Evolutionary conservation across 2,113 vertebrate species (phyloP), one percentile per base, ranked within the genome.

Genomic region (Melanostigma gelatinosum): DNA sequence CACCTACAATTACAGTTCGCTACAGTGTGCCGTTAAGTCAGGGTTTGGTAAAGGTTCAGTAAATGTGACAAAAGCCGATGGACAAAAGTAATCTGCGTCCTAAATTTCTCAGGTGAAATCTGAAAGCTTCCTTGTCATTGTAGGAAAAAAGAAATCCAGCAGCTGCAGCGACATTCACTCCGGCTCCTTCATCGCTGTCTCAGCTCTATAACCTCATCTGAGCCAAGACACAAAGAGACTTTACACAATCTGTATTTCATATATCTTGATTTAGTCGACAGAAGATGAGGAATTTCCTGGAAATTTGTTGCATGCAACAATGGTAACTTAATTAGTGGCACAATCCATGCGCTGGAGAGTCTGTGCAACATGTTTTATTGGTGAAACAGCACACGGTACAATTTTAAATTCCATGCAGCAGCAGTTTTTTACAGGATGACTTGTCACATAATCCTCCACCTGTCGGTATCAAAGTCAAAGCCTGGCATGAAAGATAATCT

Each of bases 401-500:
- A 82, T 80, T 88, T 54, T 20, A 76, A 61, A 64, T 60, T 63
- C 34, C 75, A 80, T 10, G 7, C 66, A 48, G 55, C 44, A 46
- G 76, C 15, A 66, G 16, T 22, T 70, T 50, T 82, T 32, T 62
- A 89, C 60, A 75, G 71, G 83, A 78, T 8, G 11, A 67, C 52
- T 84, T 67, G 77, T 73, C 67, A 86, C 61, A 75, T 83, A 80
- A 78, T 87, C 69, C 80, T 84, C 87, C 88, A 89, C 85, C 87
- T 90, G 87, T 86, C 70, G 13, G 40, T 60, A 72, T 87, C 75
- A 87, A 84, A 83, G 72, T n/a, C 72, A 22, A 48, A 82, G 34
- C 57, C 69, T 3, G 11, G 48, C 34, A 50, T 75, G 89, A 88
- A 91, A 94, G 15, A 73, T 60, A 67, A 92, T 91, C 83, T 63